Percentiles rank a stretch among this genome's conserved stretches.
Evolutionary conservation across 2,113 vertebrate genomes (phyloP).

Genomic region (Chionodraco myersi): DNA sequence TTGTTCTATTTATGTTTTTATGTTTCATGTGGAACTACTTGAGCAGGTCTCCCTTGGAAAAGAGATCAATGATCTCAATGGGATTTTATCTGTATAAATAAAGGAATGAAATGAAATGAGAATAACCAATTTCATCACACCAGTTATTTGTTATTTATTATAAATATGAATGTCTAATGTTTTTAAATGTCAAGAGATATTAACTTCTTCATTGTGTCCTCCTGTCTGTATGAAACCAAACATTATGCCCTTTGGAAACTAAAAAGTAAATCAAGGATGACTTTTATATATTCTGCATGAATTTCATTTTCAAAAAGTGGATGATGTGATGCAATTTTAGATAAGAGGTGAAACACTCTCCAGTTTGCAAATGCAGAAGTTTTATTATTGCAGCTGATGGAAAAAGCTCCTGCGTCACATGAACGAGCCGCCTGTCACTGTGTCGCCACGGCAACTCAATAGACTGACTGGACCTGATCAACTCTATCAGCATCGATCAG

Average conservation of each 20-base stretch:
- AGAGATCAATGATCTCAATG: too few relatives aligned
- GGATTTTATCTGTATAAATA: too few relatives aligned
- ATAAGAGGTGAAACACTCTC: not conserved
- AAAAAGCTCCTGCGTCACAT: not conserved
- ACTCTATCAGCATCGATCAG: constrained; percentile 20
- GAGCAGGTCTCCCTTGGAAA: too few relatives aligned
- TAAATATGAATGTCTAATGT: not conserved
- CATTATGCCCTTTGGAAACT: not conserved
- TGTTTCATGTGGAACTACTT: too few relatives aligned
- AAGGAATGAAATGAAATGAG: too few relatives aligned
- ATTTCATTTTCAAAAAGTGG: constrained; percentile 9
- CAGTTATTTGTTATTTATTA: not conserved
- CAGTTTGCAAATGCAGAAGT: not conserved
- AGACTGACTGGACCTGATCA: not conserved
- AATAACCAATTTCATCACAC: not conserved
- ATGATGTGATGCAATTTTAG: constrained; percentile 29
- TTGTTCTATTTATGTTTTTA: too few relatives aligned
- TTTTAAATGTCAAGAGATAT: not conserved
- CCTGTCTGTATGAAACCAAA: not conserved
- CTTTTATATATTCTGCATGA: not conserved
- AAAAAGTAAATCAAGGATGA: not conserved
- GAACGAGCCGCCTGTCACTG: not conserved
- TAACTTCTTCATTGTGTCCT: not conserved
- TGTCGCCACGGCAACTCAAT: constrained; percentile 22
- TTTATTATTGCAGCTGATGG: not conserved